phyloP scores from a whole-genome alignment of 2,888 invertebrate genomes.

The Trypoxylon attenuatum region DNA sequence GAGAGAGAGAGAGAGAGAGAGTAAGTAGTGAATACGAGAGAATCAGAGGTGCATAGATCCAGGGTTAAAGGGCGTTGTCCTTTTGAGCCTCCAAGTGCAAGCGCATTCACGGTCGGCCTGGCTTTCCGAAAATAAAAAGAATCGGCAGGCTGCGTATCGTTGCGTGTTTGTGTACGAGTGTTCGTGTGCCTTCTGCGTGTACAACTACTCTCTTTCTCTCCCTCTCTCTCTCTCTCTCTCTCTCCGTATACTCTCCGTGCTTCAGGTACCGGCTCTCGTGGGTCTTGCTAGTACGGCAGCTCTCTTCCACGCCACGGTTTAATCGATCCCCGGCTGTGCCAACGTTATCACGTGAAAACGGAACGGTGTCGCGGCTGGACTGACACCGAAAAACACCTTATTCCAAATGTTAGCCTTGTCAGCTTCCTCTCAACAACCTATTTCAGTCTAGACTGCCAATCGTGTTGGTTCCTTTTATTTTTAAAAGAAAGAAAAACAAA shows the following conservation, averaged over 20 bases:
- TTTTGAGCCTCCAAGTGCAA: neutral
- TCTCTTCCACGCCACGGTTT: no score
- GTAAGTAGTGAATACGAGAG: no score
- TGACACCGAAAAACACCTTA: slow-evolving; percentile 1
- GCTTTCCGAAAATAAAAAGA: slow-evolving; percentile 4
- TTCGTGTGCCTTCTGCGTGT: neutral
- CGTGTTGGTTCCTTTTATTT: no score
- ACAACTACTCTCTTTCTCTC: no score
- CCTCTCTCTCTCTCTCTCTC: no score
- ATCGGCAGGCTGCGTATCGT: neutral
- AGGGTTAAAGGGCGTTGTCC: slow-evolving; percentile 32
- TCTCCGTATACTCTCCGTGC: no score
- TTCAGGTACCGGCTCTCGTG: no score
- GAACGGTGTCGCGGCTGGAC: slow-evolving; percentile 11
- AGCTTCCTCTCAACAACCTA: no score
- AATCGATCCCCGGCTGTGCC: slow-evolving; percentile 43
- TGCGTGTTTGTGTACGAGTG: neutral
- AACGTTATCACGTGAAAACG: slow-evolving; percentile 42
- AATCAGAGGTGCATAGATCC: neutral
- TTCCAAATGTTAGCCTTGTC: no score
- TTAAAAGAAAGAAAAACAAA: no score
- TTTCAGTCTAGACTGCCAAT: no score
- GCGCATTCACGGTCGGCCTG: neutral
- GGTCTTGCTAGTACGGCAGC: slow-evolving; percentile 9
- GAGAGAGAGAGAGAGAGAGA: no score